Evolutionary conservation across 1,140 invertebrate genomes (phyloP), one percentile per base, ranked within the genome.

Genomic region (Apis florea): DNA sequence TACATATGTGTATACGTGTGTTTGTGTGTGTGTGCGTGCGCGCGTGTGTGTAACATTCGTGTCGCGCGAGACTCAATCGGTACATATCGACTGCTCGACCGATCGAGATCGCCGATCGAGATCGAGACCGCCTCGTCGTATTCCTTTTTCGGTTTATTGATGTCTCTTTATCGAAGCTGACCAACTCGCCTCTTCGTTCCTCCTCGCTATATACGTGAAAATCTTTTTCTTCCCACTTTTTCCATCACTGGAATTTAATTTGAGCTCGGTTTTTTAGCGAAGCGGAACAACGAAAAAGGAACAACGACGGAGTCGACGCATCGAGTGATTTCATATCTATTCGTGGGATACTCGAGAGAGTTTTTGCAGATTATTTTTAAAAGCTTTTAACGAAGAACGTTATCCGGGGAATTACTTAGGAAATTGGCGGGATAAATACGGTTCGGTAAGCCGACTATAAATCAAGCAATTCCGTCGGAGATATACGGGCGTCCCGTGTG

Each of bases 101-200:
- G 76, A 78, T 79, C 69, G 47, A 71, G 77, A 73, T 79, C 24
- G 26, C 21, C 68, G 77, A 79, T 79, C 59, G 17, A 19, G 76
- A 78, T 64, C 58, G n/a, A 63, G n/a, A 26, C 54, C 40, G n/a
- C 3, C 68, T 31, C 58, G 54, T 59, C 24, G n/a, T 51, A 31
- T 31, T 79, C 77, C 68, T 73, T 79, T 79, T 73, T 79, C 69
- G 64, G 69, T 51, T 73, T 73, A 79, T 73, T 73, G 59, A 64
- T 73, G 69, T 73, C 77, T 79, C 68, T 72, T 72, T 79, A 79
- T 79, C 58, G 58, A 17, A 6, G 26, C 26, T 79, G 21, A 63
- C 68, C 31, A 12, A 1, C 47, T 15, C 26, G 47, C 47, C 24
- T 19, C 9, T 11, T 26, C 10, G 5, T 26, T 5, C 49, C 21